These are phyloP conservation scores for Campylorhamphus procurvoides DNA, from an alignment of 2,113 vertebrate genomes.

Conservation along the genomic window DNA sequence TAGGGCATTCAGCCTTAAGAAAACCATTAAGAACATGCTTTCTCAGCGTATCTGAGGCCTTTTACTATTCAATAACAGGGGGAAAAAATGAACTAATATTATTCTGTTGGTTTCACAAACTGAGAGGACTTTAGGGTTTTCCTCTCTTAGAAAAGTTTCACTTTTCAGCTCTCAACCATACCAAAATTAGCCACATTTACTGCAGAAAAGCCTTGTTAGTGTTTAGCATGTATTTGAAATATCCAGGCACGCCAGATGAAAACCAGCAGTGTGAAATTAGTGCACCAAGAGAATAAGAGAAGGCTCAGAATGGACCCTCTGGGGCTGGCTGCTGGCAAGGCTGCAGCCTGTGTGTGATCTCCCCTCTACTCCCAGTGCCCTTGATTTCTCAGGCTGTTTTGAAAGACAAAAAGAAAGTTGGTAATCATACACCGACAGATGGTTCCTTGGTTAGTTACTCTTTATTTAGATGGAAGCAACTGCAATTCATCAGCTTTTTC, in stretches of 20 bases:
- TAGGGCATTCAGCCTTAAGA: slow-evolving; percentile 61
- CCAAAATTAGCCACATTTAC: neutral
- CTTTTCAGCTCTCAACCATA: neutral
- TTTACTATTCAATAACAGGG: slow-evolving; percentile 26
- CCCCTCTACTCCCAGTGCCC: slow-evolving; percentile 1
- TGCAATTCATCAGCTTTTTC: slow-evolving; percentile 36
- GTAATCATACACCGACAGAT: slow-evolving; percentile 69
- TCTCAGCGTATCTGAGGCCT: slow-evolving; percentile 22
- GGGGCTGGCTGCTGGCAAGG: neutral
- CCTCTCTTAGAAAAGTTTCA: neutral
- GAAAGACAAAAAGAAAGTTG: slow-evolving; percentile 71
- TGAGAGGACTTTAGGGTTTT: neutral
- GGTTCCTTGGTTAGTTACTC: slow-evolving; percentile 60
- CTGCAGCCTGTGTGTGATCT: neutral
- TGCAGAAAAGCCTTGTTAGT: neutral
- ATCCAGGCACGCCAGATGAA: neutral
- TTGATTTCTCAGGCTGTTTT: slow-evolving; percentile 47
- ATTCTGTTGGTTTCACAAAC: slow-evolving; percentile 34
- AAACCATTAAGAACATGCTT: slow-evolving; percentile 54
- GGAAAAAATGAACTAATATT: slow-evolving; percentile 31
- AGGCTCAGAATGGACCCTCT: neutral
- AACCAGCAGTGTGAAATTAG: slow-evolving; percentile 9
- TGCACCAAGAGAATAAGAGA: neutral
- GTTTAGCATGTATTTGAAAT: neutral
- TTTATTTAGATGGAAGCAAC: slow-evolving; percentile 66